Evolutionary conservation across 1,140 invertebrate species (phyloP), one percentile per base, ranked within the genome.

Genomic region (Pseudomyrmex concolor): DNA sequence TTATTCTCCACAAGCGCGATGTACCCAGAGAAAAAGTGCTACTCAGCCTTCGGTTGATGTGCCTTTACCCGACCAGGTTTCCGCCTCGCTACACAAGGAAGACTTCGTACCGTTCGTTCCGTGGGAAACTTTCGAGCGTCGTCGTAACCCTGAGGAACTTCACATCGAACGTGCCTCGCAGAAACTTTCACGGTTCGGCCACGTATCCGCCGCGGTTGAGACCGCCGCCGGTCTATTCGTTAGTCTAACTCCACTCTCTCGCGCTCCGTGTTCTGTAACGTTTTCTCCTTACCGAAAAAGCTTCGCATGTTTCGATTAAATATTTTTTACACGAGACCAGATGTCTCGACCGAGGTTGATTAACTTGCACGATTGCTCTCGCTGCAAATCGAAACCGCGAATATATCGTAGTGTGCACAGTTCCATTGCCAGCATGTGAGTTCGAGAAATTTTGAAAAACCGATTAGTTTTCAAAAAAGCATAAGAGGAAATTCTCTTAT

Each of bases 121-220:
- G 13, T 13, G n/a, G n/a, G 22, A 10, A 84, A 87, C 51, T 74
- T 74, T 80, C 15, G 19, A 13, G 25, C 51, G n/a, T 34, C 17
- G 17, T 55, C 51, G 51, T 43, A 43, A 51, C 71, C 62, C 60
- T 25, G 17, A 54, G 83, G 59, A 86, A 85, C 73, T 74, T 70
- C 71, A 45, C 55, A 13, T 77, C 17, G 22, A 51, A 19, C n/a
- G 50, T 25, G 77, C 22, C n/a, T 66, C 66, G 84, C 81, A 50
- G 76, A 15, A 88, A 88, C 82, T 88, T 88, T 84, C 85, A 57
- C 70, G 85, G 74, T 74, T 70, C 71, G 25, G 72, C 59, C 85
- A 84, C 71, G 82, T 88, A 76, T 85, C 59, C 71, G 59, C 59
- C 71, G 59, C 43, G 54, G 43, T 77, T 54, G 66, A 19, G 84